Percentiles rank a stretch among this genome's conserved stretches.
Conservation (phyloP, 2,888 invertebrate genomes). For the Drosophila borborema region DNA sequence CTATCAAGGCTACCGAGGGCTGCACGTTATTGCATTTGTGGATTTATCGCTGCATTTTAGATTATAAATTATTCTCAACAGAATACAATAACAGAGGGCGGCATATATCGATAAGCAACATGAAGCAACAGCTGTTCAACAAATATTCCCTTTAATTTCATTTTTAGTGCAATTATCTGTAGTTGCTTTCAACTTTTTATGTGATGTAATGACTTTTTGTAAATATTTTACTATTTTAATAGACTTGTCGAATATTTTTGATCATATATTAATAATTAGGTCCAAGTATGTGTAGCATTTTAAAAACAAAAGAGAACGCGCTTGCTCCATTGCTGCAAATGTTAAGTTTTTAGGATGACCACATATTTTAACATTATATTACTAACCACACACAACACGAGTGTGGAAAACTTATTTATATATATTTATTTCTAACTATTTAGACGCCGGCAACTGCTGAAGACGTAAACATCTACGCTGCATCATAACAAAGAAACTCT, state of each 20-base stretch:
- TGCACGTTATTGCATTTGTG: not conserved
- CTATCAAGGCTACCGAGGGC: conserved; percentile 47
- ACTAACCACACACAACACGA: conserved; percentile 20
- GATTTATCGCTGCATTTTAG: not conserved
- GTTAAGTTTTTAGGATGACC: conserved; percentile 1
- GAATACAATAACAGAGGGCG: not conserved
- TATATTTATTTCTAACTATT: conserved; percentile 1
- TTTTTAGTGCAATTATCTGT: not conserved
- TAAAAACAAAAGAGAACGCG: not conserved
- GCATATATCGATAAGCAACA: not conserved
- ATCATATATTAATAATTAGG: too few relatives aligned
- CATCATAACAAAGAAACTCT: not conserved
- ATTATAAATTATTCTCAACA: not conserved
- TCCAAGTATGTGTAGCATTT: not conserved
- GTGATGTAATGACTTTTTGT: too few relatives aligned
- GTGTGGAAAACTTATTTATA: conserved; percentile 13
- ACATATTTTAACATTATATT: conserved; percentile 15
- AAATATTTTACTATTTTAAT: too few relatives aligned
- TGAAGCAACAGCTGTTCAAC: not conserved
- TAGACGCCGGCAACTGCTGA: conserved; percentile 17
- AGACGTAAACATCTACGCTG: not conserved
- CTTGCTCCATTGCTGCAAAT: not conserved
- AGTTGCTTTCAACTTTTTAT: too few relatives aligned
- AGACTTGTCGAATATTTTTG: not conserved
- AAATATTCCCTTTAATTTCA: not conserved